These are phyloP conservation scores for Podotricha telesiphe DNA, from an alignment of 2,888 invertebrate genomes.

Conservation along the genomic window DNA sequence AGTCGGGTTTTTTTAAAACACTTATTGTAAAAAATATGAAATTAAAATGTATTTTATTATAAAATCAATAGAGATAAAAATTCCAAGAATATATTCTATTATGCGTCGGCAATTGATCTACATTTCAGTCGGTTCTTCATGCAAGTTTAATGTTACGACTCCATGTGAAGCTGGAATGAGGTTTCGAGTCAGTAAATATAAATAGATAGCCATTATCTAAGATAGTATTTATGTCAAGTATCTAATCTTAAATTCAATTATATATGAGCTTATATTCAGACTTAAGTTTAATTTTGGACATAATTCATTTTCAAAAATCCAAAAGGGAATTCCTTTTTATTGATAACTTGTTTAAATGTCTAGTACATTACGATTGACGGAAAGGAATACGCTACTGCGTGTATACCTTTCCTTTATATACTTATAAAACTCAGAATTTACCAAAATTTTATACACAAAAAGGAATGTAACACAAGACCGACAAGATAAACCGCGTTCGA, in stretches of 20 bases:
- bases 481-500: constrained; percentile 11
- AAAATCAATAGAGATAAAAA: neutral
- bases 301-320: neutral
- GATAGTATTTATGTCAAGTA: neutral
- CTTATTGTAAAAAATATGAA: too few species aligned
- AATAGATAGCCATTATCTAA: neutral
- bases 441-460: constrained; percentile 4
- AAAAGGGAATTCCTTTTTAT: too few species aligned
- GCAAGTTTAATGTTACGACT: constrained; percentile 17
- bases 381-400: too few species aligned
- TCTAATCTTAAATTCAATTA: constrained; percentile 12
- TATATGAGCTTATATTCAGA: neutral
- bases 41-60: too few species aligned
- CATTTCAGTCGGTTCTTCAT: constrained; percentile 16
- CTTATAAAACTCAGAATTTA: neutral
- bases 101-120: constrained; percentile 22
- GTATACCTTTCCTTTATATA: too few species aligned
- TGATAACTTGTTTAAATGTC: too few species aligned
- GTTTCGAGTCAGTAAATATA: constrained; percentile 7
- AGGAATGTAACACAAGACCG: constrained; percentile 15
- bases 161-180: constrained; percentile 4
- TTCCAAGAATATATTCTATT: constrained; percentile 4
- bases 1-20: too few species aligned
- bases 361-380: too few species aligned
- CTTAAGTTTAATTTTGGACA: neutral